Evolutionary conservation across 2,888 invertebrate genomes (phyloP).

Genomic region (Calameuta pallipes): DNA sequence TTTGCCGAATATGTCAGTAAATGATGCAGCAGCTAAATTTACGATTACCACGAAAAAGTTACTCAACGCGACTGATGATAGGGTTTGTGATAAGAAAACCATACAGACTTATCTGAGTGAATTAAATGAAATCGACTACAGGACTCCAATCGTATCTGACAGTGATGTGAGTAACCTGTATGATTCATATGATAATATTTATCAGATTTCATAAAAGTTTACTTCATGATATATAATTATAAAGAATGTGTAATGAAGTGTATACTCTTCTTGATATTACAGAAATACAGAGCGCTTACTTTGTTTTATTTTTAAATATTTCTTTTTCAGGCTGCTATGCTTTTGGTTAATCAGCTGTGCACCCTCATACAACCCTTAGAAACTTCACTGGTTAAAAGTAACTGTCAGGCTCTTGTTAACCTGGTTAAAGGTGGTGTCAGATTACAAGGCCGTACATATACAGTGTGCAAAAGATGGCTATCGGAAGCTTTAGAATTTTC

Average conservation of each 20-base stretch:
- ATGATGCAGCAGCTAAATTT: constrained; percentile 39
- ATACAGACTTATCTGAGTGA: constrained; percentile 72
- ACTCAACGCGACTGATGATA: constrained; percentile 39
- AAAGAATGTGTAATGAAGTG: neutral
- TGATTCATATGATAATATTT: neutral
- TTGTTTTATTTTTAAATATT: constrained; percentile 2
- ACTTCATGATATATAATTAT: neutral
- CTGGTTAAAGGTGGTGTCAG: constrained; percentile 40
- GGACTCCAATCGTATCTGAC: constrained; percentile 65
- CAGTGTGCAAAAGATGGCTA: constrained; percentile 49
- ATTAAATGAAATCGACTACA: constrained; percentile 74
- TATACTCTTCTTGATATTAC: neutral
- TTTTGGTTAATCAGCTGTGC: constrained; percentile 51
- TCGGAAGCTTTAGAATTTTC: constrained; percentile 43
- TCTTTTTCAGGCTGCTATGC: constrained; percentile 41
- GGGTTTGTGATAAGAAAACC: constrained; percentile 45
- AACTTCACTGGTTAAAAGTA: constrained; percentile 43
- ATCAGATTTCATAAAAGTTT: constrained; percentile 5
- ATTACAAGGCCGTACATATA: constrained; percentile 44
- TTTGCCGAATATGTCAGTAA: neutral
- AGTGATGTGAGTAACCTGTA: constrained; percentile 60
- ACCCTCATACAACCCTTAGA: constrained; percentile 43
- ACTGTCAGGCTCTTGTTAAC: constrained; percentile 49
- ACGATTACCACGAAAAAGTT: constrained; percentile 43
- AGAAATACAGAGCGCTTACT: neutral